Evolutionary conservation across 2,113 vertebrate genomes (phyloP).

Genomic region (Anhinga rufa): DNA sequence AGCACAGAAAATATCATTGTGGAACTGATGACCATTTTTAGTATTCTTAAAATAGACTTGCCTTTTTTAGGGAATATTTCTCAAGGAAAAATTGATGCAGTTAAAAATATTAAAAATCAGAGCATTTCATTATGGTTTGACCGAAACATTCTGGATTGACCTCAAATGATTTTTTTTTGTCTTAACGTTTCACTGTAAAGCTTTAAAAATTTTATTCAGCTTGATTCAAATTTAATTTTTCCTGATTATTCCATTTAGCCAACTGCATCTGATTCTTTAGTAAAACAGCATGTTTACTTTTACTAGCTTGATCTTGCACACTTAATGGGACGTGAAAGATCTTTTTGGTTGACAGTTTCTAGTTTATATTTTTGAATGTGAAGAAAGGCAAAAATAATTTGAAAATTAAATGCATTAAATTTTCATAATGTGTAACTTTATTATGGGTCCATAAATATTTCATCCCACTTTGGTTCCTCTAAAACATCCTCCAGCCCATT

Average conservation of each 20-base stretch:
- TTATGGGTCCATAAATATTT: neutral
- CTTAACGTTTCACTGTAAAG: neutral
- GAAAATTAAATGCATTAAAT: constrained; percentile 7
- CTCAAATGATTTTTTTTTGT: neutral
- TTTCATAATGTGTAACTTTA: neutral
- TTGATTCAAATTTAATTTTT: neutral
- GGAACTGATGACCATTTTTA: neutral
- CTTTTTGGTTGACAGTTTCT: neutral
- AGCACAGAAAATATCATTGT: neutral
- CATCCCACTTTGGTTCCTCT: neutral
- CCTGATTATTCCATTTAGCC: neutral
- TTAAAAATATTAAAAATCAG: neutral
- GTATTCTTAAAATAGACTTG: neutral
- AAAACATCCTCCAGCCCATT: neutral
- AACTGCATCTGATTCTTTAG: neutral
- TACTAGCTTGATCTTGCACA: neutral
- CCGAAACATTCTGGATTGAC: neutral
- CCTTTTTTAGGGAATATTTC: neutral
- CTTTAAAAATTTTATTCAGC: neutral
- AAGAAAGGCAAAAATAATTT: neutral
- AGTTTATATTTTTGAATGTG: neutral
- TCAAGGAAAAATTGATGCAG: neutral
- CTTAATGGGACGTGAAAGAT: neutral
- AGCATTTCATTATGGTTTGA: neutral
- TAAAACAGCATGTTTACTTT: neutral